phyloP scores from a whole-genome alignment of 2,888 invertebrate genomes.

The Nomada ferruginata region DNA sequence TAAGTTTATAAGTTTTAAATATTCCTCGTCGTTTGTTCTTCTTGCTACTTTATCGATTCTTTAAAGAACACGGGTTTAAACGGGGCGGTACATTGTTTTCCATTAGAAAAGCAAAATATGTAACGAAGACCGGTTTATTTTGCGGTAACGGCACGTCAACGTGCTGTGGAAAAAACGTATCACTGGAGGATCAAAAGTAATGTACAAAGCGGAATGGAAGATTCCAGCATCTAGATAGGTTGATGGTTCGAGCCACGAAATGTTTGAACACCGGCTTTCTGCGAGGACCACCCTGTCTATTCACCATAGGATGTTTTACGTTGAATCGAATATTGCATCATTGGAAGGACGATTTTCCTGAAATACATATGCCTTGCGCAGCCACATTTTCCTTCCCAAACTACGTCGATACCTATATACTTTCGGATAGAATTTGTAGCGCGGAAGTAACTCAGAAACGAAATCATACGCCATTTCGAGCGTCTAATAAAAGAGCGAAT shows the following conservation, averaged over 20 bases:
- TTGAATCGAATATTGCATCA: constrained; percentile 64
- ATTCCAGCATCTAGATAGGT: constrained; percentile 49
- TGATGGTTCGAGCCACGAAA: constrained; percentile 54
- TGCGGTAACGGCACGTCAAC: constrained; percentile 10
- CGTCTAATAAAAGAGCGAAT: neutral
- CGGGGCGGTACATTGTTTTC: no score
- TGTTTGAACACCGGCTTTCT: constrained; percentile 54
- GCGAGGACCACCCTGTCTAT: constrained; percentile 45
- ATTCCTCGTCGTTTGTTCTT: no score
- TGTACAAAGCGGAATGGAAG: constrained; percentile 55
- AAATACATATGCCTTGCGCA: constrained; percentile 22
- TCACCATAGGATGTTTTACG: constrained; percentile 51
- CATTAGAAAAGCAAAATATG: constrained; percentile 13
- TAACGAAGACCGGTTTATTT: neutral
- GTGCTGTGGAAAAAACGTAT: constrained; percentile 33
- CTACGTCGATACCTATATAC: neutral
- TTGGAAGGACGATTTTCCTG: neutral
- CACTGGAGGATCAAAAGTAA: constrained; percentile 63
- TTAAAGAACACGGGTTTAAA: no score
- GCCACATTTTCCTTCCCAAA: neutral
- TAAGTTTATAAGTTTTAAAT: no score
- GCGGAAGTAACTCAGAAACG: constrained; percentile 4
- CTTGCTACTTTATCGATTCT: no score
- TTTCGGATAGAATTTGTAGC: constrained; percentile 28
- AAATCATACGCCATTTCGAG: neutral